These are phyloP conservation scores for Drosophila neonasuta DNA, from an alignment of 2,888 invertebrate species.

Conservation along the genomic window DNA sequence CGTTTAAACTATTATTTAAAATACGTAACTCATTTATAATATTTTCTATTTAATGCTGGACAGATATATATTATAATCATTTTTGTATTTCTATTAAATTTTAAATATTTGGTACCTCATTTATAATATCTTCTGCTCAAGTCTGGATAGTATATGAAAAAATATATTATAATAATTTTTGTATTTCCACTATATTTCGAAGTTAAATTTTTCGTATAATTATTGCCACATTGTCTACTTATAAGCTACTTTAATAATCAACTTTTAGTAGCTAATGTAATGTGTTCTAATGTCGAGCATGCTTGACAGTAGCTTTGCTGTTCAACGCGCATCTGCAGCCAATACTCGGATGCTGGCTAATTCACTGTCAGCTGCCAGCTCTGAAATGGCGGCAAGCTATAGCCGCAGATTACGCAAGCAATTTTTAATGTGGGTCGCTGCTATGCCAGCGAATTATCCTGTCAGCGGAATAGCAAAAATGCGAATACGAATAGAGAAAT, in stretches of 20 bases:
- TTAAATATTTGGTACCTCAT: no score
- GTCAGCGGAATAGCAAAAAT: slow-evolving; percentile 6
- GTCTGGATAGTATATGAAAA: no score
- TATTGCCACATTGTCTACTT: no score
- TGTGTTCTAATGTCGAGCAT: neutral
- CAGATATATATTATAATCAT: no score
- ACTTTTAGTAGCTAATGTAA: neutral
- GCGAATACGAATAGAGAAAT: neutral
- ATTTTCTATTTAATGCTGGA: no score
- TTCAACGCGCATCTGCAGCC: slow-evolving; percentile 2
- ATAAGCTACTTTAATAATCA: neutral
- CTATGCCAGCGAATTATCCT: slow-evolving; percentile 15
- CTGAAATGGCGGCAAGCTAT: slow-evolving; percentile 31
- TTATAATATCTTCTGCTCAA: no score
- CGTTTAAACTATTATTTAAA: no score
- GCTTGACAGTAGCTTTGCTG: neutral
- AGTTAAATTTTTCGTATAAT: no score
- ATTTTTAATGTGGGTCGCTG: slow-evolving; percentile 27
- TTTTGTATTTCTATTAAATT: no score
- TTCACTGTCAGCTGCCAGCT: slow-evolving; percentile 34
- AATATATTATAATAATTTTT: no score
- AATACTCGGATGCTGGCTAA: slow-evolving; percentile 18
- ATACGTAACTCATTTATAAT: no score
- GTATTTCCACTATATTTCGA: no score
- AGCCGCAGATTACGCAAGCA: slow-evolving; percentile 51